Base-by-base conservation (phyloP, 2,797 vertebrate species). In the Dicrostonyx torquatus region DNA sequence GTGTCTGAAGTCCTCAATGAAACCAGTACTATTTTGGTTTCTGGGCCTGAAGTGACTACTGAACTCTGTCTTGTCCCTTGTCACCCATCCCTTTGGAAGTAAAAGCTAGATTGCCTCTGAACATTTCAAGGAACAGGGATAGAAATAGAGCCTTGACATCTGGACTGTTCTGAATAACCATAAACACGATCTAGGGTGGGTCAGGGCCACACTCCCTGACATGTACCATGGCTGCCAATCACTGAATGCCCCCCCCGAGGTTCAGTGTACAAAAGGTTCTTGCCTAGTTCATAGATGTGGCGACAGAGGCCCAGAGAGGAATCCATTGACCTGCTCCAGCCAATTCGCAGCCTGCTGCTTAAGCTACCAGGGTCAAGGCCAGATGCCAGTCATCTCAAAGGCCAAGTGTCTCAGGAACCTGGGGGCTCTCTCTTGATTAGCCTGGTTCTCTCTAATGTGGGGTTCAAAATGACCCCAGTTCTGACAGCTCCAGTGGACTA, bases 181-280 rank as follows among this genome's bases (percentile, higher is more conserved):
- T 31, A 17, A 29, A 70, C 14, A 50, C 3, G 15, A 24, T 64
- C 58, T 0, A 15, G 15, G n/a, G 53, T 0, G 0, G 14, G 34
- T 50, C 64, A 86, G 83, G 45, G 4, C 29, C 31, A 53, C 31
- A 62, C 20, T 31, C 26, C 48, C 70, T n/a, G n/a, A n/a, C n/a
- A n/a, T n/a, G n/a, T n/a, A n/a, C n/a, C n/a, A n/a, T n/a, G 43
- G 43, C 43, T 43, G 29, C 29, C 26, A 10, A 1, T 17, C 50
- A 22, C 20, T 26, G 45, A 50, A 64, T 14, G 5, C 80, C 60
- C 58, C 40, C 12, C 24, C 12, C 0, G 0, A 0, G 18, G 17
- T 26, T 64, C 78, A 11, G 20, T 29, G 18, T 40, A 20, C 24
- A 72, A 43, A 84, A 29, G 68, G 17, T 64, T 40, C 40, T 40